phyloP scores from a whole-genome alignment of 1,140 invertebrate species.

The Paraescarpia echinospica region DNA sequence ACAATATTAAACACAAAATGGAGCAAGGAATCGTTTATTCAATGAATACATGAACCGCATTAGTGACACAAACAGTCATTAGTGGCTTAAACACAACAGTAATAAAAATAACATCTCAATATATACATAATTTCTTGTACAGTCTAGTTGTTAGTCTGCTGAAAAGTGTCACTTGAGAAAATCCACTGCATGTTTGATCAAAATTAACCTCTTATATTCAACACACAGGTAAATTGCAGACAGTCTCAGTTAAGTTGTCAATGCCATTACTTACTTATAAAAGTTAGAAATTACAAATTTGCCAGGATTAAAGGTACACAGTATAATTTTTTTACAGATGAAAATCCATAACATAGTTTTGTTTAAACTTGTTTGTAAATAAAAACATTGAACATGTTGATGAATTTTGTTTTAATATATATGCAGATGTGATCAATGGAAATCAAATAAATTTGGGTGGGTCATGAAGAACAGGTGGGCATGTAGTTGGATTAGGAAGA shows the following conservation, averaged over 20 bases:
- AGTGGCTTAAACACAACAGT: constrained; percentile 3
- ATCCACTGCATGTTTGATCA: background rate
- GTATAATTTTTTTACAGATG: too few species aligned
- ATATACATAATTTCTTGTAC: constrained; percentile 6
- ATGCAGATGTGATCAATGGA: too few species aligned
- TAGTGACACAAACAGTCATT: constrained; percentile 1
- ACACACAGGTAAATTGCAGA: background rate
- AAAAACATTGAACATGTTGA: too few species aligned
- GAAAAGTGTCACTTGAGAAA: background rate
- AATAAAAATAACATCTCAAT: background rate
- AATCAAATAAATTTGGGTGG: too few species aligned
- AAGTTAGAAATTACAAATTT: background rate
- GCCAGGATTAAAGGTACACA: too few species aligned
- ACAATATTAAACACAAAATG: background rate
- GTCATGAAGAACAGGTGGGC: too few species aligned
- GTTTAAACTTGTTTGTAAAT: too few species aligned
- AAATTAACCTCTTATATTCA: background rate
- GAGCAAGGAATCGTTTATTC: background rate
- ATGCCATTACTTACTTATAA: background rate
- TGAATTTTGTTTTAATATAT: too few species aligned
- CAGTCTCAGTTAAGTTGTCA: background rate
- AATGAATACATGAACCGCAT: background rate
- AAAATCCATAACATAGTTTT: too few species aligned
- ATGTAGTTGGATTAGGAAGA: too few species aligned
- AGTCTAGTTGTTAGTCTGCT: background rate